These are phyloP conservation scores for Forbesichthys agassizii DNA, from an alignment of 2,113 vertebrate genomes.

Conservation along the genomic window DNA sequence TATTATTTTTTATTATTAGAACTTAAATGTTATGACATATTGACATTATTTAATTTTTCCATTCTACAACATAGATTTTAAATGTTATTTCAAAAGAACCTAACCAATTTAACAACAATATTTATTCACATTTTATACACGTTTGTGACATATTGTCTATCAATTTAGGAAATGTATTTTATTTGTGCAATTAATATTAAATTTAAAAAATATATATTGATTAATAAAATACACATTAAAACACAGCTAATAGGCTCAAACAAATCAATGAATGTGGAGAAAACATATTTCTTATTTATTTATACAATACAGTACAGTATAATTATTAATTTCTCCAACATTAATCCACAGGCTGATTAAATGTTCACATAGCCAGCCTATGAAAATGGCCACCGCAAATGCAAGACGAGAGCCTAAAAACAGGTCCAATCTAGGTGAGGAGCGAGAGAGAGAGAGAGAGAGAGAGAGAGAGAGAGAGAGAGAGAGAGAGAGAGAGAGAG, in stretches of 20 bases:
- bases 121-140: background rate
- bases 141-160: background rate
- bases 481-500: slow-evolving; percentile 9
- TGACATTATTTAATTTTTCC: background rate
- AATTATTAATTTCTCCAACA: slow-evolving; percentile 40
- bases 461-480: slow-evolving; percentile 23
- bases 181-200: background rate
- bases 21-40: background rate
- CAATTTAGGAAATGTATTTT: background rate
- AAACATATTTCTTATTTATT: slow-evolving; percentile 20
- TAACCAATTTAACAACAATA: background rate
- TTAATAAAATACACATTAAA: too few species aligned
- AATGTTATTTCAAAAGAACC: background rate
- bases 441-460: slow-evolving; percentile 25
- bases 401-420: slow-evolving; percentile 56
- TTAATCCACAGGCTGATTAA: slow-evolving; percentile 25
- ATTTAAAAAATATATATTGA: background rate
- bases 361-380: slow-evolving; percentile 26
- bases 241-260: too few species aligned
- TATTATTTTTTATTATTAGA: too few species aligned
- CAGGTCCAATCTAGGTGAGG: slow-evolving; percentile 63
- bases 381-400: slow-evolving; percentile 41
- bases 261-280: slow-evolving; percentile 5
- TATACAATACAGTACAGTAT: slow-evolving; percentile 4
- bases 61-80: background rate